Percentiles rank a stretch among this genome's conserved stretches.
phyloP scores from a whole-genome alignment of 2,113 vertebrate species.

The Hippopotamus amphibius region DNA sequence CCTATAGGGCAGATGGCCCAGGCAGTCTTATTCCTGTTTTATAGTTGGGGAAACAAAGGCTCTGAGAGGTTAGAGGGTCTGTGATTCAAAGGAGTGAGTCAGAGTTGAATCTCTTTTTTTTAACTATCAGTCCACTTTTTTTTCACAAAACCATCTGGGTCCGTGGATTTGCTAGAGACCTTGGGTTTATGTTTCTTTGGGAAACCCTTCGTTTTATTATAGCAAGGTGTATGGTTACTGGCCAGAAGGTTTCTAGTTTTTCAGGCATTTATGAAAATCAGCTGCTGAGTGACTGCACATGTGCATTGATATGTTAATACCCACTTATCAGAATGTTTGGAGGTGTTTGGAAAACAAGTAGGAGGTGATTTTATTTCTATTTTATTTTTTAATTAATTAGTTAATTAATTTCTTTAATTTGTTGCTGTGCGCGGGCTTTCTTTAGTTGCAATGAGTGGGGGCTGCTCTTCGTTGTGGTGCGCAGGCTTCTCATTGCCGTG shows the following conservation, averaged over 20 bases:
- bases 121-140: not conserved
- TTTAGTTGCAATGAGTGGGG: too few species aligned
- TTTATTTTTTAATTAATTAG: too few species aligned
- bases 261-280: slow-evolving; percentile 18
- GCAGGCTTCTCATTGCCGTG: too few species aligned
- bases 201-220: slow-evolving; percentile 19
- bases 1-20: not conserved
- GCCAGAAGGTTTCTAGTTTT: not conserved
- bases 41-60: not conserved
- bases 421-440: too few species aligned
- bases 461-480: too few species aligned
- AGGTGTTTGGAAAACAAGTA: slow-evolving; percentile 29
- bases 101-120: not conserved
- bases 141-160: not conserved
- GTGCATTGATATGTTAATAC: not conserved
- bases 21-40: not conserved
- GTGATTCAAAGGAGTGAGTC: not conserved
- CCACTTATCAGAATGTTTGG: not conserved
- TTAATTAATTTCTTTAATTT: too few species aligned
- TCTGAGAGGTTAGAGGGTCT: not conserved
- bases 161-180: not conserved
- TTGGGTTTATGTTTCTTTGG: not conserved
- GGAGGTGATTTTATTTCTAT: not conserved
- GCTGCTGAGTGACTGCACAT: not conserved
- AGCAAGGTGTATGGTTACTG: not conserved